A percentile compares a stretch with the other conserved stretches of the same genome.
phyloP scores from a whole-genome alignment of 23 tunicate genomes.

The Aplidium turbinatum region DNA sequence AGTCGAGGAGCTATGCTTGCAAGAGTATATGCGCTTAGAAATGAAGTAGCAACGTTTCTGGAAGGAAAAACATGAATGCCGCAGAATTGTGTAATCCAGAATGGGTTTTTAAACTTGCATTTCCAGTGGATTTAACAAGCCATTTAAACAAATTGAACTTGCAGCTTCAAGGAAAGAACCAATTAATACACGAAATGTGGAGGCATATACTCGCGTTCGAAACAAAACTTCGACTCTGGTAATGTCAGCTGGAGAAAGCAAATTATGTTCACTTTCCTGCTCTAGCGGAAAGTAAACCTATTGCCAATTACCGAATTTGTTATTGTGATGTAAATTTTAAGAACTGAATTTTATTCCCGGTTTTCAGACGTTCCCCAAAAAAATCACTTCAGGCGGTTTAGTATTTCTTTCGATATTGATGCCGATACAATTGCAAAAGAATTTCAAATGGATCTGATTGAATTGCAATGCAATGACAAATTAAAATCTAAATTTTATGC shows the following conservation, averaged over 20 bases:
- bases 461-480: conserved; percentile 1
- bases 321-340: background rate
- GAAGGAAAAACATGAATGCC: conserved; percentile 20
- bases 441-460: conserved; percentile 1
- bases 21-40: conserved; percentile 31
- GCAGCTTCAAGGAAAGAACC: conserved; percentile 67
- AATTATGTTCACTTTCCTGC: conserved; percentile 37
- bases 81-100: conserved; percentile 40
- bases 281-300: conserved; percentile 38
- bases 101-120: conserved; percentile 42
- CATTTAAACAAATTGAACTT: conserved; percentile 56
- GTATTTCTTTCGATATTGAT: background rate
- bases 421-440: background rate
- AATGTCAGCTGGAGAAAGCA: background rate
- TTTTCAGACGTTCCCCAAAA: background rate
- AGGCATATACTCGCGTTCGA: conserved; percentile 51
- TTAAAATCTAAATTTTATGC: background rate
- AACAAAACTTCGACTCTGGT: conserved; percentile 61
- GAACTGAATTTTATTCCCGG: background rate
- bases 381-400: background rate
- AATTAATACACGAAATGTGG: conserved; percentile 57
- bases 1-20: conserved; percentile 65
- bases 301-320: background rate
- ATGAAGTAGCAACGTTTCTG: conserved; percentile 33
- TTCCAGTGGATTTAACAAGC: conserved; percentile 44